Percentiles rank a stretch among this genome's conserved stretches.
Conservation (phyloP, 2,888 invertebrate species). For the Empis livida region DNA sequence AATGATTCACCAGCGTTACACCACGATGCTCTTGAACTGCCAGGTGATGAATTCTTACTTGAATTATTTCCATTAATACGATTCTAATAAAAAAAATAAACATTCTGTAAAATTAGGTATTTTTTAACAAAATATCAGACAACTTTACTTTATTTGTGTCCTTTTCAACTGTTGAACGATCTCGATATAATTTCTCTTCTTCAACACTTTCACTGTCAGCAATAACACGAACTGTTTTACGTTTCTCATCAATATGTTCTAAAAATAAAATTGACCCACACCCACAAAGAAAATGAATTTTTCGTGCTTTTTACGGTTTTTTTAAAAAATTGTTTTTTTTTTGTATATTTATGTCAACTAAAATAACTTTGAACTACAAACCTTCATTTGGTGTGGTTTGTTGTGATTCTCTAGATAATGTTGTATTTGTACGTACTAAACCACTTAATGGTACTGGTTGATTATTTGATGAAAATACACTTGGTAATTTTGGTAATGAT, state of each 20-base stretch:
- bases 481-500: conserved; percentile 32
- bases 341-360: too few relatives aligned
- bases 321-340: too few relatives aligned
- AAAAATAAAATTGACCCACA: too few relatives aligned
- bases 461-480: conserved; percentile 22
- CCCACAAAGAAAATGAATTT: too few relatives aligned
- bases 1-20: conserved; percentile 49
- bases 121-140: neutral
- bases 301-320: too few relatives aligned
- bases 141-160: conserved; percentile 21
- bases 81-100: too few relatives aligned
- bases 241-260: neutral
- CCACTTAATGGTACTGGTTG: conserved; percentile 30
- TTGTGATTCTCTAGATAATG: conserved; percentile 25
- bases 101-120: too few relatives aligned
- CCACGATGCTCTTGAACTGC: conserved; percentile 33
- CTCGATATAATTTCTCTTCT: conserved; percentile 54
- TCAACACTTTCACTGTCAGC: conserved; percentile 41
- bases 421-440: conserved; percentile 31
- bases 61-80: conserved; percentile 7
- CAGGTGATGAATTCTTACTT: conserved; percentile 26
- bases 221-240: conserved; percentile 13
- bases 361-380: neutral
- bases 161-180: conserved; percentile 44
- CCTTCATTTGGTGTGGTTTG: conserved; percentile 11